Evolutionary conservation across 2,888 invertebrate species (phyloP).

Genomic region (Metopia argyrocephala): DNA sequence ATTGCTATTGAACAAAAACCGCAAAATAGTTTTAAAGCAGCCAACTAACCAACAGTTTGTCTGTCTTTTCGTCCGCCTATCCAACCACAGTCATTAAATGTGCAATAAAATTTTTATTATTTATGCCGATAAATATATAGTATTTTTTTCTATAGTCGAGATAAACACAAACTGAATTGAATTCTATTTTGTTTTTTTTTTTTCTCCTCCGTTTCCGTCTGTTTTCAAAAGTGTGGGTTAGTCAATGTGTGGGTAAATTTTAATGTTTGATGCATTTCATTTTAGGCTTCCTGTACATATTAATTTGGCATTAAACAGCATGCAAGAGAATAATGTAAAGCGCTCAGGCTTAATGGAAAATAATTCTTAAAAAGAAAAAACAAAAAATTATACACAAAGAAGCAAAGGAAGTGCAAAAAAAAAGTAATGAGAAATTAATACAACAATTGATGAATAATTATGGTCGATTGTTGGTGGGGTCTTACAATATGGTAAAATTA

Average conservation of each 20-base stretch:
- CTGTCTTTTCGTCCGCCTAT: background rate
- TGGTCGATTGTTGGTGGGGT: too few relatives aligned
- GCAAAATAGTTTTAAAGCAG: conserved; percentile 46
- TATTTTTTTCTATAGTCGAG: conserved; percentile 41
- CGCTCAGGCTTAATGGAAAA: too few relatives aligned
- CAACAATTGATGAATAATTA: too few relatives aligned
- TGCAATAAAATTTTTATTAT: conserved; percentile 58
- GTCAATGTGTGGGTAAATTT: background rate
- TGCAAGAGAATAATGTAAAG: conserved; percentile 13
- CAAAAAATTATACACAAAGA: too few relatives aligned
- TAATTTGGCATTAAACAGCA: conserved; percentile 33
- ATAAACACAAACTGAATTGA: conserved; percentile 51
- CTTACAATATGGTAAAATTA: too few relatives aligned
- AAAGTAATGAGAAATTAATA: too few relatives aligned
- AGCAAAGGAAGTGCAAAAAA: too few relatives aligned
- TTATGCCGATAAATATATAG: conserved; percentile 38
- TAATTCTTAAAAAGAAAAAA: too few relatives aligned
- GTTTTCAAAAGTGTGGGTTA: too few relatives aligned
- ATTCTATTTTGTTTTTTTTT: conserved; percentile 45
- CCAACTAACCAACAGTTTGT: background rate
- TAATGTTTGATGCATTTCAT: conserved; percentile 11
- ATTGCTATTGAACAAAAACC: conserved; percentile 60
- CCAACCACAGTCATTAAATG: conserved; percentile 51
- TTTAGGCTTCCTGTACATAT: conserved; percentile 39
- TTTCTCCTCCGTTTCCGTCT: background rate